These are phyloP conservation scores for Agrotis segetum DNA, from an alignment of 2,888 invertebrate genomes.

Conservation along the genomic window DNA sequence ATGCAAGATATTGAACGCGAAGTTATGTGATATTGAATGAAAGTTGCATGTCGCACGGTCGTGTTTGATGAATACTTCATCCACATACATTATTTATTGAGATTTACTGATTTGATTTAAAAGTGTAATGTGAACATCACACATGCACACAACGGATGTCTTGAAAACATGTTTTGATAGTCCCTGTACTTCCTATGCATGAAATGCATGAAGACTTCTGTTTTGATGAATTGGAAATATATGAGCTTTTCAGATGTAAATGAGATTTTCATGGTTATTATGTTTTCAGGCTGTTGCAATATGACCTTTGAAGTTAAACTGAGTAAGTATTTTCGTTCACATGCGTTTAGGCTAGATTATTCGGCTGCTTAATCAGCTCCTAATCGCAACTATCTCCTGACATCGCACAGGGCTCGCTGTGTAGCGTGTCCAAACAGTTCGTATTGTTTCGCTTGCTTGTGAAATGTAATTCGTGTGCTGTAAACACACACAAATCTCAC, in stretches of 20 bases:
- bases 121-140: conserved; percentile 73
- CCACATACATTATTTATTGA: conserved; percentile 62
- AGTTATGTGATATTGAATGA: conserved; percentile 28
- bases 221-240: conserved; percentile 44
- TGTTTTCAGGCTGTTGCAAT: background rate
- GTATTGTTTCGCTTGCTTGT: conserved; percentile 86
- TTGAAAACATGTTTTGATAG: conserved; percentile 40
- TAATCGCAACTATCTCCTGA: conserved; percentile 24
- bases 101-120: conserved; percentile 77
- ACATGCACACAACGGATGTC: conserved; percentile 71
- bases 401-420: conserved; percentile 66
- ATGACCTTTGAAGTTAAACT: background rate
- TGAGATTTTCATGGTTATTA: conserved; percentile 20
- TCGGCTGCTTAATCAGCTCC: background rate
- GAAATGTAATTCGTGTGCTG: conserved; percentile 83
- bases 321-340: background rate
- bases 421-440: conserved; percentile 64
- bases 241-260: conserved; percentile 13
- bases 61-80: conserved; percentile 22
- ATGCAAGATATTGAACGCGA: conserved; percentile 46
- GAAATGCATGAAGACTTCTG: conserved; percentile 56
- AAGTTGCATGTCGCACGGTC: conserved; percentile 29
- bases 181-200: conserved; percentile 69
- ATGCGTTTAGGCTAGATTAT: background rate
- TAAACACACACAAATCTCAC: conserved; percentile 79